Evolutionary conservation across 2,888 invertebrate genomes (phyloP).

Genomic region (Mantis religiosa): DNA sequence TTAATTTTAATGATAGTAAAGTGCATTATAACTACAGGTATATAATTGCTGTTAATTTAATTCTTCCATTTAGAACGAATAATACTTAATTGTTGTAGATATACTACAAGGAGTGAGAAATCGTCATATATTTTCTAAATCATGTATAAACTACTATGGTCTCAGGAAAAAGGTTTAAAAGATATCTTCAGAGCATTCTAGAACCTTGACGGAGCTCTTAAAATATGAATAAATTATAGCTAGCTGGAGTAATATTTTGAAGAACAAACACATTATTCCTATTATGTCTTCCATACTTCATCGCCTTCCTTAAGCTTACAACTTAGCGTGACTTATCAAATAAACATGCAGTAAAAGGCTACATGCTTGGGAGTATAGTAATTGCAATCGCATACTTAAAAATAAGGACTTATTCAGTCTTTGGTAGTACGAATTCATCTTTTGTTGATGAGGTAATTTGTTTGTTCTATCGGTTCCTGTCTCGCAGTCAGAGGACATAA

Average conservation of each 20-base stretch:
- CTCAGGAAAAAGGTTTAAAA: too few relatives aligned
- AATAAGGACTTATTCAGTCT: neutral
- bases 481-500: neutral
- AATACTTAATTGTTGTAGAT: too few relatives aligned
- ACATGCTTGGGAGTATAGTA: neutral
- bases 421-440: neutral
- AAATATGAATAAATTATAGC: too few relatives aligned
- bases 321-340: neutral
- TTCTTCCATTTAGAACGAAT: too few relatives aligned
- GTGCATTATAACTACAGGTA: too few relatives aligned
- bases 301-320: neutral
- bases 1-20: too few relatives aligned
- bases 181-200: too few relatives aligned
- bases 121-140: too few relatives aligned
- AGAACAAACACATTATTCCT: neutral
- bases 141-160: too few relatives aligned
- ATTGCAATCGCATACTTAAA: neutral
- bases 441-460: neutral
- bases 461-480: neutral
- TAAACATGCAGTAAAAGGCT: neutral
- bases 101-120: too few relatives aligned
- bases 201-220: too few relatives aligned
- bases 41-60: too few relatives aligned
- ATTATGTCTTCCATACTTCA: neutral
- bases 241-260: neutral